Percentiles rank a stretch among this genome's conserved stretches.
Evolutionary conservation across 1,140 invertebrate species (phyloP).

Genomic region (Portunus trituberculatus): DNA sequence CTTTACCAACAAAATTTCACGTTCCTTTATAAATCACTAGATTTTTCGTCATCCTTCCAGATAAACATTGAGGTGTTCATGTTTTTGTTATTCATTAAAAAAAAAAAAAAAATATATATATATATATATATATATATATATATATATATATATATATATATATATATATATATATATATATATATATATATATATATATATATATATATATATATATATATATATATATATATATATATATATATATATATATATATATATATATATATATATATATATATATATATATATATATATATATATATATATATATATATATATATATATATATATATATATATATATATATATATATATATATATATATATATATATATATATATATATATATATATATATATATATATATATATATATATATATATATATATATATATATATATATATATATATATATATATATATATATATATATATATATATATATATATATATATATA

Average conservation of each 20-base stretch:
- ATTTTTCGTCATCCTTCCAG: too few relatives aligned
- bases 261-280: slow-evolving; percentile 43
- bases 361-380: slow-evolving; percentile 10
- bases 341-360: background rate
- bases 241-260: slow-evolving; percentile 43
- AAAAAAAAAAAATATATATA: slow-evolving; percentile 35
- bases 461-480: slow-evolving; percentile 43
- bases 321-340: slow-evolving; percentile 21
- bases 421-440: slow-evolving; percentile 34
- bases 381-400: background rate
- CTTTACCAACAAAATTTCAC: too few relatives aligned
- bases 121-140: slow-evolving; percentile 35
- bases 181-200: slow-evolving; percentile 35
- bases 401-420: slow-evolving; percentile 27
- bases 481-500: slow-evolving; percentile 38
- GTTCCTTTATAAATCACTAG: too few relatives aligned
- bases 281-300: slow-evolving; percentile 43
- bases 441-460: slow-evolving; percentile 43
- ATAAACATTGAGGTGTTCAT: too few relatives aligned
- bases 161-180: background rate
- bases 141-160: slow-evolving; percentile 31
- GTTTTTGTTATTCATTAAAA: slow-evolving; percentile 31
- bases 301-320: slow-evolving; percentile 14
- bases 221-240: slow-evolving; percentile 44
- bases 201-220: slow-evolving; percentile 25